phyloP scores from a whole-genome alignment of 2,797 vertebrate genomes.

The Labroides dimidiatus region DNA sequence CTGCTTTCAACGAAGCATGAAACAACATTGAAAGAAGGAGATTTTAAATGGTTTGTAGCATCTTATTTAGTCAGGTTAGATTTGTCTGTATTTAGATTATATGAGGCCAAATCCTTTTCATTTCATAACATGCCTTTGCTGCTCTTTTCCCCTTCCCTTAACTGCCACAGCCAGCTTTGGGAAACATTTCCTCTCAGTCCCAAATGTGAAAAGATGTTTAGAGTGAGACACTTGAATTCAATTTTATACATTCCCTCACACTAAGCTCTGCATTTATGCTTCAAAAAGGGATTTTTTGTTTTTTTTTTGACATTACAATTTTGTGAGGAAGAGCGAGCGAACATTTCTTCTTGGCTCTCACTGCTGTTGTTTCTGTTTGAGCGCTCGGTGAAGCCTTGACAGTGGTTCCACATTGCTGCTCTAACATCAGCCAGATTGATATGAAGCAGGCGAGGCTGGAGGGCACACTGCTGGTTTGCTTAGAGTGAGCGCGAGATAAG shows the following conservation, averaged over 20 bases:
- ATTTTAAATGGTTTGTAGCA: conserved; percentile 18
- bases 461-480: conserved; percentile 39
- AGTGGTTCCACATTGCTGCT: conserved; percentile 61
- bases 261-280: conserved; percentile 14
- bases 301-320: conserved; percentile 35
- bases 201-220: conserved; percentile 38
- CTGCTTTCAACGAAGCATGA: conserved; percentile 40
- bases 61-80: conserved; percentile 37
- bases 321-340: conserved; percentile 15
- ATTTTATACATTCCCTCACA: conserved; percentile 26
- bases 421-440: conserved; percentile 57
- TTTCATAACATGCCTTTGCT: conserved; percentile 10
- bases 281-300: neutral
- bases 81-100: conserved; percentile 14
- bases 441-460: conserved; percentile 35
- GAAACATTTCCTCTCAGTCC: conserved; percentile 14
- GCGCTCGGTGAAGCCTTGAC: conserved; percentile 52
- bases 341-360: conserved; percentile 28
- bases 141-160: neutral
- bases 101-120: conserved; percentile 22
- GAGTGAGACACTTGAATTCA: conserved; percentile 15
- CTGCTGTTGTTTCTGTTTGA: conserved; percentile 41
- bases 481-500: conserved; percentile 51
- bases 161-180: neutral
- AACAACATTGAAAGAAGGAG: conserved; percentile 25